Conservation (phyloP, 2,888 invertebrate genomes). For the Andrena haemorrhoa region DNA sequence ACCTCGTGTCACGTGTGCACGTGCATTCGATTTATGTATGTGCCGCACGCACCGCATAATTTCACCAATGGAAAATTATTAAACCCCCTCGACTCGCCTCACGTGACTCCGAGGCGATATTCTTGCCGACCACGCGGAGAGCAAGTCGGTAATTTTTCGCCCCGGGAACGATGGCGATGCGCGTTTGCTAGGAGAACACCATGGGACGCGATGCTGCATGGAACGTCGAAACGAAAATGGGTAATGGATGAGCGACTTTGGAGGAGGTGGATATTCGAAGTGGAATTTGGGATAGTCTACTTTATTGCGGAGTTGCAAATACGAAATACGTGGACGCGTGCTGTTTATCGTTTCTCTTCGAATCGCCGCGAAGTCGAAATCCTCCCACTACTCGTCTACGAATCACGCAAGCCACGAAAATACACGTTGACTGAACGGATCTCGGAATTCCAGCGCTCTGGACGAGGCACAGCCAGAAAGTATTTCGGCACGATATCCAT, state of each 20-base stretch:
- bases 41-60: conserved; percentile 46
- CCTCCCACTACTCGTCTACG: not conserved
- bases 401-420: conserved; percentile 48
- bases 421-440: conserved; percentile 35
- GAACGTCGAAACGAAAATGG: no score
- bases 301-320: not conserved
- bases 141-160: conserved; percentile 9
- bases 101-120: conserved; percentile 19
- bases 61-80: conserved; percentile 44
- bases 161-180: not conserved
- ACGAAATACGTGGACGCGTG: not conserved
- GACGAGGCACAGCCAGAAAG: conserved; percentile 9
- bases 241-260: not conserved
- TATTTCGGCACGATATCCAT: conserved; percentile 1
- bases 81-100: conserved; percentile 23
- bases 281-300: not conserved
- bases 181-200: not conserved
- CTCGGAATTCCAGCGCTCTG: conserved; percentile 41
- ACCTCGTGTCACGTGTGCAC: conserved; percentile 5
- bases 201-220: not conserved
- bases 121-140: not conserved
- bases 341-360: conserved; percentile 33
- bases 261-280: not conserved
- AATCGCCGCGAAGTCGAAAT: conserved; percentile 20
- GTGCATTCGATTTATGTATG: conserved; percentile 41